Percentiles rank a stretch among this genome's conserved stretches.
phyloP scores from a whole-genome alignment of 2,113 vertebrate species.

The Pao palembangensis region DNA sequence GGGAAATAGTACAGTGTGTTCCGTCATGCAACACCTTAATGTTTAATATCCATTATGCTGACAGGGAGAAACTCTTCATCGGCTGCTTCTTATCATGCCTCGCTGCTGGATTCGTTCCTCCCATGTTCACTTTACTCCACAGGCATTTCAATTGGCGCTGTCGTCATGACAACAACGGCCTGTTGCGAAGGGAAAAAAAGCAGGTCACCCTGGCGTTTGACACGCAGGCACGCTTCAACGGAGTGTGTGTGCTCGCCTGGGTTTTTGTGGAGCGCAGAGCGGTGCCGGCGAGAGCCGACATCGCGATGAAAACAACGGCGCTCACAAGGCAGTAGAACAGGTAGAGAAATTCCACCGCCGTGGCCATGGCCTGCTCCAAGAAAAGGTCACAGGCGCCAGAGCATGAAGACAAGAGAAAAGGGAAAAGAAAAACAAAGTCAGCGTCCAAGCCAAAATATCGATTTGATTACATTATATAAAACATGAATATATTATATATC shows the following conservation, averaged over 20 bases:
- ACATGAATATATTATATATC: neutral
- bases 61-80: neutral
- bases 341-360: neutral
- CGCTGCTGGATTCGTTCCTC: neutral
- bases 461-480: neutral
- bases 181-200: slow-evolving; percentile 29
- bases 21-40: too few relatives aligned
- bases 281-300: slow-evolving; percentile 44
- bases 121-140: slow-evolving; percentile 23
- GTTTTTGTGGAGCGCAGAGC: slow-evolving; percentile 56
- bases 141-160: neutral
- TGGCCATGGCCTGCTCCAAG: slow-evolving; percentile 8
- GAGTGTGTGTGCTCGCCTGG: slow-evolving; percentile 37
- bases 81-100: too few relatives aligned
- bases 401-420: neutral
- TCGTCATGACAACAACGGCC: slow-evolving; percentile 41
- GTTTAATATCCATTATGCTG: too few relatives aligned
- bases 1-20: too few relatives aligned
- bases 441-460: neutral
- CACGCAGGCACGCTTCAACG: neutral
- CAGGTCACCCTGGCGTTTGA: neutral
- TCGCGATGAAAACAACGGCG: slow-evolving; percentile 44
- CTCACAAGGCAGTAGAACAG: slow-evolving; percentile 20
- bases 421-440: neutral
- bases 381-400: neutral